Percentiles rank a stretch among this genome's conserved stretches.
Conservation (phyloP, 1,140 invertebrate species). For the Acyrthosiphon pisum region DNA sequence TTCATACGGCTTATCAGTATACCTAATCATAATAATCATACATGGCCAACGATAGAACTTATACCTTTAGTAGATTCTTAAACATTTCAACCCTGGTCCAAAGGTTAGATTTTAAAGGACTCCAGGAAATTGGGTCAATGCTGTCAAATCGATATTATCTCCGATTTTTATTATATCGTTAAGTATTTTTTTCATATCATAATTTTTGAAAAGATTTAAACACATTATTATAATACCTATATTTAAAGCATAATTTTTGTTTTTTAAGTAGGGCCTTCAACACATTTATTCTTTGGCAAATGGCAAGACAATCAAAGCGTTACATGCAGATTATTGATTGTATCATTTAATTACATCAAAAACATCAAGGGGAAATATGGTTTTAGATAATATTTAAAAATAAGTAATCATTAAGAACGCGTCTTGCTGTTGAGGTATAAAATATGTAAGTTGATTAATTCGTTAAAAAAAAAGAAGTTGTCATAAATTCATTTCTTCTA, state of each 20-base stretch:
- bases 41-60: no score
- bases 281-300: not conserved
- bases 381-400: not conserved
- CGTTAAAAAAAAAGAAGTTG: not conserved
- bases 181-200: not conserved
- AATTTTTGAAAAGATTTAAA: not conserved
- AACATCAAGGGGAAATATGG: not conserved
- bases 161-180: not conserved
- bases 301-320: not conserved
- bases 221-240: not conserved
- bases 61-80: not conserved
- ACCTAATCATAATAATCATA: no score
- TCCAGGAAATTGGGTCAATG: not conserved
- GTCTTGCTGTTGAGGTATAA: not conserved
- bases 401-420: not conserved
- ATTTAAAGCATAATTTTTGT: not conserved
- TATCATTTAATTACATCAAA: conserved; percentile 6
- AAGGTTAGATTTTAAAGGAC: not conserved
- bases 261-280: not conserved
- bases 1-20: no score
- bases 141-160: not conserved
- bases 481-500: not conserved
- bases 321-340: not conserved
- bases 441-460: not conserved
- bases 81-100: not conserved